These are phyloP conservation scores for Pyrgus malvae DNA, from an alignment of 2,888 invertebrate genomes.

Conservation along the genomic window DNA sequence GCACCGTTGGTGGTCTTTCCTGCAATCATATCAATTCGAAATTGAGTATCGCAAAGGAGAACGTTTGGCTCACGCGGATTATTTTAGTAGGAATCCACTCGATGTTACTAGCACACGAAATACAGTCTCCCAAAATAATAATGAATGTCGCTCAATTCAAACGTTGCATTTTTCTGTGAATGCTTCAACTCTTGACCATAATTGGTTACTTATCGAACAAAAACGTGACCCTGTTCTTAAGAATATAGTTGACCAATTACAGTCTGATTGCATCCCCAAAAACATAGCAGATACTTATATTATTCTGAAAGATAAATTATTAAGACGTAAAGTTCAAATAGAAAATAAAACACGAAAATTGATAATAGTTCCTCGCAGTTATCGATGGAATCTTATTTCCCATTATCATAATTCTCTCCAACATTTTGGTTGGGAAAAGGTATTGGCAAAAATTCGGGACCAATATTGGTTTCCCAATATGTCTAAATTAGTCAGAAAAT, in stretches of 20 bases:
- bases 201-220: slow-evolving; percentile 6
- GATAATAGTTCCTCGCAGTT: slow-evolving; percentile 24
- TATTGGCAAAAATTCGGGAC: slow-evolving; percentile 28
- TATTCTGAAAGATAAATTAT: slow-evolving; percentile 26
- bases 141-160: no score
- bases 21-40: slow-evolving; percentile 38
- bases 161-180: no score
- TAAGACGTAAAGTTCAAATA: slow-evolving; percentile 31
- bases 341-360: slow-evolving; percentile 23
- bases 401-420: slow-evolving; percentile 17
- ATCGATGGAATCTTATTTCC: slow-evolving; percentile 22
- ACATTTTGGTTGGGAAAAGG: slow-evolving; percentile 30
- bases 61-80: slow-evolving; percentile 30
- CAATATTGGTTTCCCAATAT: slow-evolving; percentile 34
- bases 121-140: no score
- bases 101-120: neutral
- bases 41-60: slow-evolving; percentile 34
- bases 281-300: slow-evolving; percentile 22
- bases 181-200: neutral
- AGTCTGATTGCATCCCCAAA: slow-evolving; percentile 20
- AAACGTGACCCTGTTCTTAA: slow-evolving; percentile 7
- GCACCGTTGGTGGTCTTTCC: slow-evolving; percentile 42
- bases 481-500: slow-evolving; percentile 24
- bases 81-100: slow-evolving; percentile 31
- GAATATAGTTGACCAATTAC: slow-evolving; percentile 22